phyloP scores from a whole-genome alignment of 2,888 invertebrate genomes.

The Tenthredo mesomela region DNA sequence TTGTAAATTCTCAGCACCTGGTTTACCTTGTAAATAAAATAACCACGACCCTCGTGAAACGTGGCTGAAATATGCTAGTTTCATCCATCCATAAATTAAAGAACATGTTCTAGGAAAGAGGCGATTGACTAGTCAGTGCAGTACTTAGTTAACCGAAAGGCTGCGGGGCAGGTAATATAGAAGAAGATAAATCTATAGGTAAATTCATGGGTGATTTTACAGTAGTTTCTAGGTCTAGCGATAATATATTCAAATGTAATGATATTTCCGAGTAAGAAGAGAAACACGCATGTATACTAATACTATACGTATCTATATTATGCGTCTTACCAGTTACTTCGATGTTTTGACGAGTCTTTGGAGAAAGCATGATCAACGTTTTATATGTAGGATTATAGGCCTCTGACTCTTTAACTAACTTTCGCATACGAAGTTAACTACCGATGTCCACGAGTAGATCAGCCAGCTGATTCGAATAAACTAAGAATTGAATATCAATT shows the following conservation, averaged over 20 bases:
- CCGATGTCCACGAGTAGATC: neutral
- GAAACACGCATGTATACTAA: neutral
- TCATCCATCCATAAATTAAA: neutral
- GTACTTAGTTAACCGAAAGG: neutral
- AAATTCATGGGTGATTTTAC: neutral
- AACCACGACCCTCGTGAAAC: neutral
- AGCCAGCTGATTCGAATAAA: neutral
- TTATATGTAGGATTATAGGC: conserved; percentile 30
- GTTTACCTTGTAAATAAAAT: neutral
- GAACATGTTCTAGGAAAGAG: neutral
- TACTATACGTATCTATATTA: neutral
- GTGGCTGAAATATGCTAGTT: neutral
- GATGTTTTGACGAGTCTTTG: neutral
- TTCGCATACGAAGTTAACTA: neutral
- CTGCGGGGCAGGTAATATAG: neutral
- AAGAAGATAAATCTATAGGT: neutral
- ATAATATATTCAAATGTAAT: neutral
- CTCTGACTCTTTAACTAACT: conserved; percentile 5
- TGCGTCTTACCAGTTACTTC: neutral
- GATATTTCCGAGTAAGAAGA: too few relatives aligned
- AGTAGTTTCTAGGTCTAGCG: neutral
- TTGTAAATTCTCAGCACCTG: neutral
- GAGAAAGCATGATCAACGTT: conserved; percentile 11
- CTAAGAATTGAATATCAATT: neutral
- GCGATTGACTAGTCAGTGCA: neutral